Base-by-base conservation (phyloP, 2,888 invertebrate species). In the Callyntrura guangdongensis region DNA sequence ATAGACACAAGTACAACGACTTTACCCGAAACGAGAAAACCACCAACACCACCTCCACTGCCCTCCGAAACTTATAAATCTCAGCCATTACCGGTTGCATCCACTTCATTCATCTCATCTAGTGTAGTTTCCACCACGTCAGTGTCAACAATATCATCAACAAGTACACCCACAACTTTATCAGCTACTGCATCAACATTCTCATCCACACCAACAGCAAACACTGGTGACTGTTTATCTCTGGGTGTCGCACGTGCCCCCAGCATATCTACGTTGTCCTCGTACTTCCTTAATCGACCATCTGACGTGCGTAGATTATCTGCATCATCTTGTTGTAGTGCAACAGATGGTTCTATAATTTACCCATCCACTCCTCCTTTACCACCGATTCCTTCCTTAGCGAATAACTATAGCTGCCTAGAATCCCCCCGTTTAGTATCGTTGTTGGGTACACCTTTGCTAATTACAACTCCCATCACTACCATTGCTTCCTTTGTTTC, bases 251-350 rank as follows among this genome's bases (percentile, higher is more conserved):
- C 91, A 83, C 91, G 91, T 72, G 86, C 90, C 86, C 88, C 90
- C 20, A 91, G 89, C 53, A 86, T 86, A 53, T 92, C 92, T 49
- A 56, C 91, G 8, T 77, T 92, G 8, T 91, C 92, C 69, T 92
- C 92, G 0, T 92, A 92, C 72, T 92, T 92, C 86, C 90, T 92
- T 56, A 92, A 92, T 61, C 85, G 92, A 87, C 92, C 92, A 8
- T 92, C 92, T n/a, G 89, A 89, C 86, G 86, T 92, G 20, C 83
- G 90, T 53, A 87, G 86, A 86, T 64, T 89, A 61, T 89, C 88
- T 47, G 36, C 59, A 67, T 64, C 88, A n/a, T 84, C 83, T n/a
- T 27, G 45, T 74, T 45, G 61, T 74, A 82, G 56, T 45, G 74
- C 86, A 59, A 72, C 91, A 64, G 90, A 91, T 67, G 74, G 74